Base-by-base conservation (phyloP, 2,797 vertebrate species). In the Centropyge bicolor region DNA sequence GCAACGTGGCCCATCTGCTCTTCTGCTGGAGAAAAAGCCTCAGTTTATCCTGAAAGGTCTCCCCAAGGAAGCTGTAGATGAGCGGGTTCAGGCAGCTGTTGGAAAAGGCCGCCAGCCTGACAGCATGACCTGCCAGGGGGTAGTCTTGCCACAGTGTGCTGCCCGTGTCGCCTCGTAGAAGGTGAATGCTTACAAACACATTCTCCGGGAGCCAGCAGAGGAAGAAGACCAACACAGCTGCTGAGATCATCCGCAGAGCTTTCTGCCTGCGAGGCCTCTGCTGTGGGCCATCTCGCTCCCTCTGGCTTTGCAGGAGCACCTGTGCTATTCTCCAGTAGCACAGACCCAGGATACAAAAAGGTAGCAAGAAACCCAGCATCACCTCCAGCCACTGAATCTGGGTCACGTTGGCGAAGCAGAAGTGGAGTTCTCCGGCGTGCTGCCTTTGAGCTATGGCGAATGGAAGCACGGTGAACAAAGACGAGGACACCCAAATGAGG, bases 141-240 rank as follows among this genome's bases (percentile, higher is more conserved):
- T 97, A 96, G 64, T 96, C 94, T 0, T 97, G 96, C 80, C 96
- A 95, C 82, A 97, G 95, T 0, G 96, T 96, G 76, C 92, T 88
- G 17, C 92, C 89, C 0, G 83, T 86, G 3, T 92, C 83, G 1
- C 93, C 94, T 54, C 94, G 95, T 27, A 98, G 93, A 0, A 98
- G 96, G 27, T 97, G 96, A 31, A 97, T 89, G 0, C 96, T 96
- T 64, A 97, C 92, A 77, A 98, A 97, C 78, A 96, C 90, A 0
- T 98, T 98, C 91, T 98, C 96, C 0, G 97, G 97, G 40, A 98
- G 93, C 97, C 97, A 98, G 93, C 97, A 98, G 80, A 97, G 92
- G 81, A 98, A 98, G 93, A 98, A 98, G 71, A 98, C 96, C 0
- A 97, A 67, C 51, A 98, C 97, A 1, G 97, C 96, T 0, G 96